phyloP scores from a whole-genome alignment of 2,888 invertebrate species.

The Neocrepidodera transversa region DNA sequence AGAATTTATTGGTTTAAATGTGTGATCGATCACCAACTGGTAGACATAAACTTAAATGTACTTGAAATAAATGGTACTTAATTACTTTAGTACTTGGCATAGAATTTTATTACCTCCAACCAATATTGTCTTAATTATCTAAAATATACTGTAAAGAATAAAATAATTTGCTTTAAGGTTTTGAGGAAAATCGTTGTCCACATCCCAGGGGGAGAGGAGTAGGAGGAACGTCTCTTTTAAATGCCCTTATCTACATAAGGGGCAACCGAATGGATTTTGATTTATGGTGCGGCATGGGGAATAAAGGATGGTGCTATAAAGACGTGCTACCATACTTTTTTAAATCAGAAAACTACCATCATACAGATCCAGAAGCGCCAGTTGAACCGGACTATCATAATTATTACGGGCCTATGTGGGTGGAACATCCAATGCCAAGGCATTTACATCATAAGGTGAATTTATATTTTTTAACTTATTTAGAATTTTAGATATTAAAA shows the following conservation, averaged over 20 bases:
- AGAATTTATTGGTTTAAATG: too few species aligned
- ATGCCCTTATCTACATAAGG: constrained; percentile 62
- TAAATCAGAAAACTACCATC: constrained; percentile 43
- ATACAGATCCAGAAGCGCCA: constrained; percentile 30
- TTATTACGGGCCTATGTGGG: constrained; percentile 29
- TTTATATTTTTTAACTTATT: too few species aligned
- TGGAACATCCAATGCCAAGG: constrained; percentile 34
- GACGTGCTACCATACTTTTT: constrained; percentile 64
- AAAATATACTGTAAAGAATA: too few species aligned
- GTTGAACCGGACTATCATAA: constrained; percentile 32
- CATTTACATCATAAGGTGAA: background rate
- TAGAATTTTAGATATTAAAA: too few species aligned
- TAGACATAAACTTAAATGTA: too few species aligned
- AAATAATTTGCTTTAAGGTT: too few species aligned
- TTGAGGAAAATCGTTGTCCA: constrained; percentile 46
- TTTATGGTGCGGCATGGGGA: constrained; percentile 57
- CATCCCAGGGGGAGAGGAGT: constrained; percentile 62
- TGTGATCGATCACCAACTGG: too few species aligned
- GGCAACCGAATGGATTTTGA: constrained; percentile 61
- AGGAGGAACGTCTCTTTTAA: constrained; percentile 62
- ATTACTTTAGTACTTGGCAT: too few species aligned
- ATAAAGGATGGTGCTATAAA: constrained; percentile 63
- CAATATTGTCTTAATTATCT: too few species aligned
- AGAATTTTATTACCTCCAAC: too few species aligned
- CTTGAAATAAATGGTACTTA: background rate